These are phyloP conservation scores for Trissolcus japonicus DNA, from an alignment of 2,888 invertebrate species.

Conservation along the genomic window DNA sequence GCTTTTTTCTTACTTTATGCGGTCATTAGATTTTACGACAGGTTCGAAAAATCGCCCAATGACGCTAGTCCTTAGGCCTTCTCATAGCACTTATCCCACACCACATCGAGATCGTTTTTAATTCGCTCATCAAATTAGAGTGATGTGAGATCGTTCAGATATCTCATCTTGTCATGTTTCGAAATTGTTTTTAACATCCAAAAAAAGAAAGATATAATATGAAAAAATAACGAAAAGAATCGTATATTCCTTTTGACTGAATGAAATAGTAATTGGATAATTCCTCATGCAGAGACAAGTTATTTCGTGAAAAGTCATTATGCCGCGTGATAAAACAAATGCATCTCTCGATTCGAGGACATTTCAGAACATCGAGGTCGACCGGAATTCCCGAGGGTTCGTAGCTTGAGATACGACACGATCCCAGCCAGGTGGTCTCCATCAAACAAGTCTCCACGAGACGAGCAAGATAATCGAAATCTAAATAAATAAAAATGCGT, in stretches of 20 bases:
- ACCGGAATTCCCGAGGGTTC: slow-evolving; percentile 63
- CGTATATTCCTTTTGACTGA: too few relatives aligned
- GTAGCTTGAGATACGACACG: slow-evolving; percentile 64
- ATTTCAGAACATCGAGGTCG: slow-evolving; percentile 58
- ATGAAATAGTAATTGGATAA: slow-evolving; percentile 26
- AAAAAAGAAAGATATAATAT: not conserved
- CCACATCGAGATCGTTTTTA: slow-evolving; percentile 30
- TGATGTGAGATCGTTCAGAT: slow-evolving; percentile 7
- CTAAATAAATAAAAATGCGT: slow-evolving; percentile 68
- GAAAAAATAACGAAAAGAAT: too few relatives aligned
- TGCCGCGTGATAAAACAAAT: slow-evolving; percentile 39
- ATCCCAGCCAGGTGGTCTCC: slow-evolving; percentile 68
- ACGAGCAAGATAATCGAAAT: slow-evolving; percentile 68
- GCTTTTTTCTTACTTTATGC: slow-evolving; percentile 73
- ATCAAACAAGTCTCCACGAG: slow-evolving; percentile 64
- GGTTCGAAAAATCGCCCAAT: slow-evolving; percentile 71
- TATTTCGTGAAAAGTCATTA: slow-evolving; percentile 48
- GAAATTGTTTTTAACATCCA: not conserved
- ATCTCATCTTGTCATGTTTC: not conserved
- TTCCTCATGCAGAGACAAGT: slow-evolving; percentile 30
- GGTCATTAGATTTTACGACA: slow-evolving; percentile 75
- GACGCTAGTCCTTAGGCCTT: slow-evolving; percentile 63
- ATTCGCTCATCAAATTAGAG: slow-evolving; percentile 19
- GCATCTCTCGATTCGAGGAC: slow-evolving; percentile 51
- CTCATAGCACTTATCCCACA: slow-evolving; percentile 31